phyloP scores from a whole-genome alignment of 2,888 invertebrate genomes.

The Scaptomyza parva region DNA sequence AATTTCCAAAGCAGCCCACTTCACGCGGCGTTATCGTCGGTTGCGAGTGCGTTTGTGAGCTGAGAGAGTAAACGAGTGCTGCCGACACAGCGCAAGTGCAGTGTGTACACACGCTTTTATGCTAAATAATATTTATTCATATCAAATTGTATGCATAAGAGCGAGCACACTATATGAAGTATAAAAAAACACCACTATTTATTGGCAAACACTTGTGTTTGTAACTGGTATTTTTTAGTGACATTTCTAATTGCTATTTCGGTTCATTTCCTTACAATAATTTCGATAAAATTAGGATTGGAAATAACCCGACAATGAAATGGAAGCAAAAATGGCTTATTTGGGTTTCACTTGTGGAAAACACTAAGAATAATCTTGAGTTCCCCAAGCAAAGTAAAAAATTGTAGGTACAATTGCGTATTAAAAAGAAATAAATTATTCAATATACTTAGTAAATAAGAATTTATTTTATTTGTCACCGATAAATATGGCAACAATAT shows the following conservation, averaged over 20 bases:
- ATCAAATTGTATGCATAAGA: constrained; percentile 31
- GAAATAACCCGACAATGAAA: too few relatives aligned
- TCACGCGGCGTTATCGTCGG: constrained; percentile 64
- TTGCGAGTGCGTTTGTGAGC: constrained; percentile 62
- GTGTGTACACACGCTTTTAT: constrained; percentile 57
- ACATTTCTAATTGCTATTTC: constrained; percentile 16
- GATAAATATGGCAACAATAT: not conserved
- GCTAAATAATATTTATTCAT: constrained; percentile 9
- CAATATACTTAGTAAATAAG: not conserved
- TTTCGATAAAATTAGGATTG: too few relatives aligned
- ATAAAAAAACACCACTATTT: constrained; percentile 4
- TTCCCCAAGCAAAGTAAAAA: not conserved
- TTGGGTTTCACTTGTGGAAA: too few relatives aligned
- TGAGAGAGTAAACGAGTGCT: constrained; percentile 47
- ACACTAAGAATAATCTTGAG: too few relatives aligned
- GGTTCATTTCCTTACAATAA: too few relatives aligned
- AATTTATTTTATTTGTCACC: not conserved
- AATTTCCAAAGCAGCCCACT: constrained; percentile 74
- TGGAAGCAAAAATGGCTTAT: too few relatives aligned
- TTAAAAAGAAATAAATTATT: not conserved
- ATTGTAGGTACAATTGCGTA: not conserved
- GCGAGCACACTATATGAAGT: constrained; percentile 23
- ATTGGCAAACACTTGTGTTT: constrained; percentile 32
- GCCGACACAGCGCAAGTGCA: constrained; percentile 35
- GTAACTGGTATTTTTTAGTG: constrained; percentile 52